Evolutionary conservation across 2,797 vertebrate genomes (phyloP), one percentile per base, ranked within the genome.

Genomic region (Siniperca obscura): DNA sequence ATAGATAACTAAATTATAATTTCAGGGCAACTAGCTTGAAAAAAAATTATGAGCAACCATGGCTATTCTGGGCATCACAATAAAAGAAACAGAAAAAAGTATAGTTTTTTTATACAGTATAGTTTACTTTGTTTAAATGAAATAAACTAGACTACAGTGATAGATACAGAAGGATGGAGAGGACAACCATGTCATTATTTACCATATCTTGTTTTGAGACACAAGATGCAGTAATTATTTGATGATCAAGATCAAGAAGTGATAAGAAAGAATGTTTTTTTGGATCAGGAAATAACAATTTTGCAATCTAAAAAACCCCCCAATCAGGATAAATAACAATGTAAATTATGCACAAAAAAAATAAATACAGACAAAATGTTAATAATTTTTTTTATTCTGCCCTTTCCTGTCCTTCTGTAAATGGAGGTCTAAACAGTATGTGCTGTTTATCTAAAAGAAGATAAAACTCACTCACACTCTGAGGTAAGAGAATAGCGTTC

Each of bases 381-480:
- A 44, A 21, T 42, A 19, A 42, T 3, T 3, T 6, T 16, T 17
- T 27, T 14, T 40, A 11, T 55, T 8, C 52, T 55, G 40, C 17
- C 64, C 42, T 68, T 7, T 82, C 16, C n/a, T 64, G 69, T 59
- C 57, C 57, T 74, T 69, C 44, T 69, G 74, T 25, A 81, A 30
- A 55, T 0, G 2, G n/a, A 83, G 11, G 16, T 25, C 10, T 40
- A 30, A 34, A 40, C 27, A 72, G 5, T 14, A 34, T 62, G 46
- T 38, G 64, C 30, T 64, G 21, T 30, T 44, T 70, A 27, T 61
- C 9, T 71, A 74, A 84, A 78, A 68, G 2, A 38, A 36, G 48
- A 55, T 17, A 44, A 56, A 44, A 78, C 59, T 82, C 77, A 88
- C 62, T 70, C 42, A 57, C 25, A 78, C 48, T 85, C 70, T 40